Base-by-base conservation (phyloP, 2,797 vertebrate genomes). In the Galagoides demidoff region DNA sequence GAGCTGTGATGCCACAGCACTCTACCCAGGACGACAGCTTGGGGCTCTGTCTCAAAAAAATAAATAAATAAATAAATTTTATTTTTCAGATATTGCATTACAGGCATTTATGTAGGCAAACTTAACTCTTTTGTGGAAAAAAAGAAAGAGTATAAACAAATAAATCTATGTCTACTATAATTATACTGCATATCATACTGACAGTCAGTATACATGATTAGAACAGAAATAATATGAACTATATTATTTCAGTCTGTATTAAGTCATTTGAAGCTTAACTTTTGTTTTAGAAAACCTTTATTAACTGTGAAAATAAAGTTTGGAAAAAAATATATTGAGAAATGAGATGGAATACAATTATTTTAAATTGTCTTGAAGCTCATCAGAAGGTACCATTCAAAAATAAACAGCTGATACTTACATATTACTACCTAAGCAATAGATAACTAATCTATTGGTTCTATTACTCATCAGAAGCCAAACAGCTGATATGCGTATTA, bases 81-180 rank as follows among this genome's bases (percentile, higher is more conserved):
- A 74, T 91, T 89, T 89, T 93, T 70, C 92, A 89, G 9, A 43
- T 83, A 57, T 68, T 86, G 16, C 79, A 39, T 76, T 83, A 31
- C 43, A 90, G 3, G 0, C 83, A 77, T 70, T 90, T 52, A 83
- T 52, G 0, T 39, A 78, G 19, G 4, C 29, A 55, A 49, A 5
- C 14, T 84, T 64, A 89, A 88, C 29, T 49, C 12, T 45, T 88
- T 7, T 78, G 57, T 84, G 49, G 19, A 49, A 78, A 91, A 64
- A 85, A 85, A 85, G 29, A 57, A 82, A 73, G n/a, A 7, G 43
- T 52, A 13, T 20, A 73, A 70, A 63, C 29, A 85, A 92, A 76
- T 76, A 85, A 76, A 57, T 66, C 5, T 70, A 37, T 59, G 19
- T 66, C 61, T 78, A 39, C 8, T 88, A 52, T 77, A 73, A 77